These are phyloP conservation scores for Nothoprocta perdicaria DNA, from an alignment of 2,113 vertebrate genomes.

Conservation along the genomic window DNA sequence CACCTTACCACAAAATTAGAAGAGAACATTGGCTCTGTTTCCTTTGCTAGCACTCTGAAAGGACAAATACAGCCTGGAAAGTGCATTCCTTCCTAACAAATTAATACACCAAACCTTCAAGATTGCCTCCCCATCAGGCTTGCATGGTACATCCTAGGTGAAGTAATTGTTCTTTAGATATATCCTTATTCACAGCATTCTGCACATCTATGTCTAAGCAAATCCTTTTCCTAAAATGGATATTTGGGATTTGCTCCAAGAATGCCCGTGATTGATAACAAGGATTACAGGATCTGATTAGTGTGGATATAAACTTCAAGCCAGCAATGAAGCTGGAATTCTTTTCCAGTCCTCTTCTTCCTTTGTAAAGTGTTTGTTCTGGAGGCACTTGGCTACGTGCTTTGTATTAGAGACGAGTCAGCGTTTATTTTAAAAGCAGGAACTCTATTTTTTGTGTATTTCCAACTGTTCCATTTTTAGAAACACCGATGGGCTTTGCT, in stretches of 20 bases:
- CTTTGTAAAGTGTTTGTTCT: constrained; percentile 57
- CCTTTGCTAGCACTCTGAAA: neutral
- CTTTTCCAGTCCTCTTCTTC: constrained; percentile 42
- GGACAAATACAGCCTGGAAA: neutral
- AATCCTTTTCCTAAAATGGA: constrained; percentile 53
- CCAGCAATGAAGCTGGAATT: constrained; percentile 24
- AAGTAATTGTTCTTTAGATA: neutral
- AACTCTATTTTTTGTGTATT: constrained; percentile 45
- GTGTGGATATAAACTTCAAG: constrained; percentile 34
- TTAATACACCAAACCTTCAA: neutral
- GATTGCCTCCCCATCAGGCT: neutral
- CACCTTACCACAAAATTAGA: fast-evolving
- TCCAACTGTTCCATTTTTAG: constrained; percentile 40
- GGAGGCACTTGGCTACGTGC: constrained; percentile 27
- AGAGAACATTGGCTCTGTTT: neutral
- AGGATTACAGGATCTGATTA: constrained; percentile 44
- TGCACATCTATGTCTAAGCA: constrained; percentile 26
- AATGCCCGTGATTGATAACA: constrained; percentile 49
- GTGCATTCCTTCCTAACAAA: neutral
- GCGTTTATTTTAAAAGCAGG: constrained; percentile 61
- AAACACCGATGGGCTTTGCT: constrained; percentile 38
- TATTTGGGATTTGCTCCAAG: constrained; percentile 53
- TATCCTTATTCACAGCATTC: constrained; percentile 26
- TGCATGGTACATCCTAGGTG: neutral
- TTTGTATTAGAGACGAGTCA: constrained; percentile 23